phyloP scores from a whole-genome alignment of 2,113 vertebrate species.

The Raja brachyura region DNA sequence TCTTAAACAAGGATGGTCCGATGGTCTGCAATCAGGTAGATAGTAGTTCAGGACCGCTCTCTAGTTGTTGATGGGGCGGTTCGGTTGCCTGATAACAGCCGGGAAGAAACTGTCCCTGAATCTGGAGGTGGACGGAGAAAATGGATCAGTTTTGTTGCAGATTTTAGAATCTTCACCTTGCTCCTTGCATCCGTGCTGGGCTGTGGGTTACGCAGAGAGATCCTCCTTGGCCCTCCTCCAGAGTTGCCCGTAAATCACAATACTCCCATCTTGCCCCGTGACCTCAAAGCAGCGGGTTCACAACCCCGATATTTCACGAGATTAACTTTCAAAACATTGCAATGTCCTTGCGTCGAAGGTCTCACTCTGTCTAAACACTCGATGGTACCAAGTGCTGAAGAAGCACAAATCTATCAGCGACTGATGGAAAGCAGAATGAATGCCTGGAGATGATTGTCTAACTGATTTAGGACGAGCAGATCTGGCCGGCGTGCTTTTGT shows the following conservation, averaged over 20 bases:
- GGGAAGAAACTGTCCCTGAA: too few species aligned
- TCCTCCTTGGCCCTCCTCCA: neutral
- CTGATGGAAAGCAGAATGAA: conserved; percentile 31
- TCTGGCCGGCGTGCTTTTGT: neutral
- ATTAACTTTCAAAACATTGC: conserved; percentile 24
- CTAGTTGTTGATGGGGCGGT: too few species aligned
- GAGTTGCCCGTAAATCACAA: neutral
- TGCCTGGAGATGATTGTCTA: conserved; percentile 24
- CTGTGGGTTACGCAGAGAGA: neutral
- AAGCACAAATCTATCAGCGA: conserved; percentile 13
- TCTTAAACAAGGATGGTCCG: too few species aligned
- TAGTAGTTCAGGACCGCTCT: too few species aligned
- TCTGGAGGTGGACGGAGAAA: neutral
- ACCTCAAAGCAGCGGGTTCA: neutral
- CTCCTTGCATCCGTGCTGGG: neutral
- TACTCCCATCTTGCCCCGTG: neutral
- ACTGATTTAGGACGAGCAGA: conserved; percentile 17
- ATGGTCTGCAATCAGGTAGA: too few species aligned
- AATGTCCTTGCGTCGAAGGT: neutral
- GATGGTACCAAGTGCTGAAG: neutral
- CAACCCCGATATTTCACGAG: neutral
- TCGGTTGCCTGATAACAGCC: too few species aligned
- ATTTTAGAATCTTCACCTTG: neutral
- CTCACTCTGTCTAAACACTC: conserved; percentile 7
- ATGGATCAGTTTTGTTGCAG: neutral